Conservation (phyloP, 53 echinoderm and acorn worm species). For the Mesocentrotus franciscanus region DNA sequence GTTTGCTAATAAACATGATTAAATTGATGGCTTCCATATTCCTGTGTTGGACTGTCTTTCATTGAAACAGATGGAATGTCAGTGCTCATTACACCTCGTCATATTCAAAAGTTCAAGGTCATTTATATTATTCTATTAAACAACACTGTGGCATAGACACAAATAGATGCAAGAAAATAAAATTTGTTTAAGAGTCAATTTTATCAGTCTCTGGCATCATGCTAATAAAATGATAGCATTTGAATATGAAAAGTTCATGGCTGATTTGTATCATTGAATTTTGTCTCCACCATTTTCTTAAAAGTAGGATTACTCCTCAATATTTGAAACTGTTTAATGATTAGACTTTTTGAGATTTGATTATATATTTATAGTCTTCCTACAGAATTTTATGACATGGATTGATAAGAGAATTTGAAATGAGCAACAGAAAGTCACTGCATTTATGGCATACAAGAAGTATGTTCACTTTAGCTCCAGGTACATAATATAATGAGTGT, state of each 20-base stretch:
- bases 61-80: slow-evolving; percentile 47
- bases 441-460: background rate
- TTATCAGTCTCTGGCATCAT: slow-evolving; percentile 38
- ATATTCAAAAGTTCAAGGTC: slow-evolving; percentile 49
- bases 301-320: background rate
- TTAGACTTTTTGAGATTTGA: background rate
- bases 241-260: slow-evolving; percentile 13
- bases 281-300: background rate
- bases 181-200: slow-evolving; percentile 6
- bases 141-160: slow-evolving; percentile 33
- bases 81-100: slow-evolving; percentile 32
- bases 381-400: background rate
- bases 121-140: slow-evolving; percentile 38
- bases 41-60: background rate
- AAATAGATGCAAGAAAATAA: slow-evolving; percentile 29
- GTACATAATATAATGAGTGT: background rate
- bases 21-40: slow-evolving; percentile 59
- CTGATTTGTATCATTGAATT: slow-evolving; percentile 3
- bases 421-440: background rate
- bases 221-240: slow-evolving; percentile 43
- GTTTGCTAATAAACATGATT: slow-evolving; percentile 53
- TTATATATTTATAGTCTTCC: background rate
- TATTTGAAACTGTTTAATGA: background rate
- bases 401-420: background rate
- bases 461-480: background rate